Conservation (phyloP, 2,888 invertebrate species). For the Dioctria linearis region DNA sequence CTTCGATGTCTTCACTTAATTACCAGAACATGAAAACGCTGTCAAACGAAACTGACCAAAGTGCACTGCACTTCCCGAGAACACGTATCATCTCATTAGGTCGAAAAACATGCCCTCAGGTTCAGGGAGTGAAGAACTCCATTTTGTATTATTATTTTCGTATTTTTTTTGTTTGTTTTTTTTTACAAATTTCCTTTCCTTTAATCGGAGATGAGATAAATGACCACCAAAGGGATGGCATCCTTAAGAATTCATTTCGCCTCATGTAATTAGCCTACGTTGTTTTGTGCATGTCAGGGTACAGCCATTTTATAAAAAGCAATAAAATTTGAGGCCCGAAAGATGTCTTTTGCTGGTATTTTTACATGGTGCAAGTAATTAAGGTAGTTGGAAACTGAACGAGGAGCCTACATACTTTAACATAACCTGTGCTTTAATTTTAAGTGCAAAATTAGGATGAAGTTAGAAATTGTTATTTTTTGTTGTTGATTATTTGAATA, state of each 20-base stretch:
- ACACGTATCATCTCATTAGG: conserved; percentile 55
- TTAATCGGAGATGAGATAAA: background rate
- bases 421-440: background rate
- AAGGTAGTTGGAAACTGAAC: background rate
- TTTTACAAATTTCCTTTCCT: background rate
- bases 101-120: conserved; percentile 48
- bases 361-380: conserved; percentile 34
- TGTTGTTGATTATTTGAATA: background rate
- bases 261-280: conserved; percentile 47
- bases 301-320: conserved; percentile 6
- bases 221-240: conserved; percentile 16
- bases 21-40: conserved; percentile 54
- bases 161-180: too few relatives aligned
- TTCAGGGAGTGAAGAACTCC: conserved; percentile 24
- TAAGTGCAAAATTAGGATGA: background rate
- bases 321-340: conserved; percentile 38
- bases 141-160: conserved; percentile 23
- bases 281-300: conserved; percentile 30
- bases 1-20: conserved; percentile 54
- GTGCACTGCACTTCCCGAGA: conserved; percentile 14
- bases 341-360: conserved; percentile 13
- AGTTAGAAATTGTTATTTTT: background rate
- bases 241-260: conserved; percentile 25
- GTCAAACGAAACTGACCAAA: conserved; percentile 53
- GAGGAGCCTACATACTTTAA: background rate